Evolutionary conservation across 1,140 invertebrate species (phyloP).

Genomic region (Eupeodes corollae): DNA sequence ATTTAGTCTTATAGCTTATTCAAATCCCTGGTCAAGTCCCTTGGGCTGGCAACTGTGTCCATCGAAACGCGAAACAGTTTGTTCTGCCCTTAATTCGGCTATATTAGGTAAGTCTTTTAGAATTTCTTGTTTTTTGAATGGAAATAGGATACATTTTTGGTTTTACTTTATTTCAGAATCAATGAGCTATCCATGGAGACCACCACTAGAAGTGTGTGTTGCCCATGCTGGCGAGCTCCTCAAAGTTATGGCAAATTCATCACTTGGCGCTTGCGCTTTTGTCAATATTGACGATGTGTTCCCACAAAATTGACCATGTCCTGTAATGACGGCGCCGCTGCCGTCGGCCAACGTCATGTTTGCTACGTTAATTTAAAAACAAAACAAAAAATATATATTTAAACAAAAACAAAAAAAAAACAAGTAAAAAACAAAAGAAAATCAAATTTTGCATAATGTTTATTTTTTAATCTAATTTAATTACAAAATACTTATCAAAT

Average conservation of each 20-base stretch:
- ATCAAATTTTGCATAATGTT: too few relatives aligned
- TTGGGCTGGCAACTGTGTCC: constrained; percentile 91
- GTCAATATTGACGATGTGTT: constrained; percentile 64
- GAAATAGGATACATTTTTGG: background rate
- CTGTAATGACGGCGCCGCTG: constrained; percentile 26
- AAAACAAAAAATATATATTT: constrained; percentile 2
- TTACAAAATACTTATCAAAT: too few relatives aligned
- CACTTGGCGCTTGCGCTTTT: constrained; percentile 89
- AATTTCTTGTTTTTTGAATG: background rate
- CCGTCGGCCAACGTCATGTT: constrained; percentile 14
- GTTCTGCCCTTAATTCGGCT: constrained; percentile 90
- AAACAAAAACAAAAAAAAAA: constrained; percentile 4
- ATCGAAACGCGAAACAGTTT: constrained; percentile 83
- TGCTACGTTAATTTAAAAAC: background rate
- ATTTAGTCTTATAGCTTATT: constrained; percentile 94
- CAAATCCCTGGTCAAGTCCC: constrained; percentile 93
- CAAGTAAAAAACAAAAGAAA: constrained; percentile 2
- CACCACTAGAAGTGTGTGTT: constrained; percentile 83
- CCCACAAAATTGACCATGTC: constrained; percentile 45
- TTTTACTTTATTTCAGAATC: constrained; percentile 54
- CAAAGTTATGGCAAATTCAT: constrained; percentile 76
- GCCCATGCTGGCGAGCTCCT: constrained; percentile 81
- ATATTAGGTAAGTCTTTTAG: constrained; percentile 63
- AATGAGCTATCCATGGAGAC: constrained; percentile 74
- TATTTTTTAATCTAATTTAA: too few relatives aligned